Base-by-base conservation (phyloP, 2,797 vertebrate species). In the Graptemys geographica region DNA sequence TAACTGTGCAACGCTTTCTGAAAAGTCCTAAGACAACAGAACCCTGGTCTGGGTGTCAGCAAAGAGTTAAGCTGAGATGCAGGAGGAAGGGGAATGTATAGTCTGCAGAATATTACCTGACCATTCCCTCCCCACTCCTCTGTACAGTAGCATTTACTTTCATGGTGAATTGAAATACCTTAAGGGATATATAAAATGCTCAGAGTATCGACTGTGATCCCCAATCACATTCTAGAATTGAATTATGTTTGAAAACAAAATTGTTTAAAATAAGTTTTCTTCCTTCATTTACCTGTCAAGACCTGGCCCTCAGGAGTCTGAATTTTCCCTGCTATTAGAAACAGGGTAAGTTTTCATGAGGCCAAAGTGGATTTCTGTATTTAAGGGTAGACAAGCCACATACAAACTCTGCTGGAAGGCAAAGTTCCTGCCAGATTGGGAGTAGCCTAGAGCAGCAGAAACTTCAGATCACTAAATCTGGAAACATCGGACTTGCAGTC, bases 201-300 rank as follows among this genome's bases (percentile, higher is more conserved):
- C 53, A 93, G 87, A 93, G 28, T 89, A 79, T 1, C 88, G 25
- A 72, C 1, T 80, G 49, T 83, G 72, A 90, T 93, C 79, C 51
- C 72, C 4, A 82, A 90, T 94, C 62, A 88, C 89, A 95, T 93
- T 92, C 56, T 78, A 80, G 6, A 92, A 89, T n/a, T 78, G 89
- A 94, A 85, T 95, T 90, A 89, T 19, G 1, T 52, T 92, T 87
- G 79, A 90, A 93, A 87, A 87, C 76, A 80, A 21, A 94, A 90
- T 90, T 8, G 72, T 90, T 96, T 94, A 51, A 88, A 83, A 92
- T 80, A 37, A 78, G 84, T 91, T 59, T 86, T 82, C 33, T 89
- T 87, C 65, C 25, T 94, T 93, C 72, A 84, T 0, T 0, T 90
- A 74, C 33, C 19, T 86, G 21, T n/a, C 87, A 93, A 92, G 53